Evolutionary conservation across 2,113 vertebrate genomes (phyloP), one percentile per base, ranked within the genome.

Genomic region (Coracopsis vasa): DNA sequence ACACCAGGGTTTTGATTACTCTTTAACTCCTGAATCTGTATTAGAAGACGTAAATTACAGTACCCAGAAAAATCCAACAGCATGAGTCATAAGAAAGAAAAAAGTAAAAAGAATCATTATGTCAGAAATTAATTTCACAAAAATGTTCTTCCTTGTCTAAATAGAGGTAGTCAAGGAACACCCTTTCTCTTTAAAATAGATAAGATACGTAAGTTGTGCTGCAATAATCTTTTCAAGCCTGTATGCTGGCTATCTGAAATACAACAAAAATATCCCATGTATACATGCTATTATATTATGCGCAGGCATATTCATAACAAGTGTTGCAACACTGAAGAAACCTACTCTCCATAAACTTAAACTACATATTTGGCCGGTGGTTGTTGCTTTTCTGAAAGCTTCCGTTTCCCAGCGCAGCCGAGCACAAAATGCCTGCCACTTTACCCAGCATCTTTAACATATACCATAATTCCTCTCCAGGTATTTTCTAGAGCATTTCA

Each of bases 401-500:
- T 35, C 91, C 25, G 67, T 56, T 79, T 95, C 79, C 61, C 53
- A 74, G 73, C 56, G 67, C 89, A 89, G 94, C 89, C 3, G 72
- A 94, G 94, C 74, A 87, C 81, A 96, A 97, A 98, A 98, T 97
- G 94, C 96, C 97, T 97, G 95, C 97, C 93, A 94, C 95, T 90
- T 95, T 78, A 95, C 84, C 96, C 88, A 73, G 94, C 93, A 92
- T 88, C 95, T 96, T 97, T 96, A 98, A 97, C 95, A 94, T 92
- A 97, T 45, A 96, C 95, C 85, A 50, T 95, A 96, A 97, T 97
- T 94, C 96, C 96, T 97, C 97, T 86, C 95, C 87, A 91, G 93
- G 96, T 97, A 98, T 98, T 97, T 98, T 98, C 98, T 97, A 85
- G 92, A 98, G 96, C 92, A 94, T 95, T 98, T 97, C 95, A 95